Conservation (phyloP, 2,797 vertebrate species). For the Pantherophis alleghaniensis region DNA sequence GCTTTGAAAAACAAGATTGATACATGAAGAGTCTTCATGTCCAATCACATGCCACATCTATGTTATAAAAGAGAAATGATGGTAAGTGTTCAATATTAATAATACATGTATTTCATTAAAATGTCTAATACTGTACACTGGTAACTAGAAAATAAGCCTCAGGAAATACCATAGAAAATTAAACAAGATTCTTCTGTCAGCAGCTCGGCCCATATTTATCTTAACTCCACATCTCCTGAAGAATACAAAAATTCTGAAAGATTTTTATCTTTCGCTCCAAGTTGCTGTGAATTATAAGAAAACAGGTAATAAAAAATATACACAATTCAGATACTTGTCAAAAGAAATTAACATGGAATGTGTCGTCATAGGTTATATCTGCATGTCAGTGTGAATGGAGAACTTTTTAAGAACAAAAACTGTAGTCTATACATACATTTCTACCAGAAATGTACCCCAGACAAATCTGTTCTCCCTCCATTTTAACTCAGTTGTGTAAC, state of each 20-base stretch:
- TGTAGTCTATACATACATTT: not conserved
- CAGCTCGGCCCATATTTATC: not conserved
- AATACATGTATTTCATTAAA: not conserved
- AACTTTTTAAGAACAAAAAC: not conserved
- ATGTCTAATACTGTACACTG: not conserved
- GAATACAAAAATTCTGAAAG: not conserved
- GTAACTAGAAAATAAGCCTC: not conserved
- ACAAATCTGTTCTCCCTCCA: conserved; percentile 33
- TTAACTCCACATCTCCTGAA: not conserved
- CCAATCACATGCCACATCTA: not conserved
- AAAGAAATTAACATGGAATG: conserved; percentile 44
- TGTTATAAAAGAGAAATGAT: not conserved
- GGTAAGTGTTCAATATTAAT: not conserved
- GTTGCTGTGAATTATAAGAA: conserved; percentile 21
- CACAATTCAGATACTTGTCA: conserved; percentile 41
- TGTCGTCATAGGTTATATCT: conserved; percentile 10
- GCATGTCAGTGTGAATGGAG: not conserved
- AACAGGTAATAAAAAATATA: not conserved
- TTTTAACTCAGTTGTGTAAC: conserved; percentile 28
- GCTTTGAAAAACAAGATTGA: not conserved
- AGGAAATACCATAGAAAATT: not conserved
- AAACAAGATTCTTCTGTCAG: not conserved
- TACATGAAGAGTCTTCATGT: not conserved
- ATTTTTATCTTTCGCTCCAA: not conserved
- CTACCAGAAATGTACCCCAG: conserved; percentile 5